Evolutionary conservation across 2,888 invertebrate species (phyloP).

Genomic region (Trichacis sp.): DNA sequence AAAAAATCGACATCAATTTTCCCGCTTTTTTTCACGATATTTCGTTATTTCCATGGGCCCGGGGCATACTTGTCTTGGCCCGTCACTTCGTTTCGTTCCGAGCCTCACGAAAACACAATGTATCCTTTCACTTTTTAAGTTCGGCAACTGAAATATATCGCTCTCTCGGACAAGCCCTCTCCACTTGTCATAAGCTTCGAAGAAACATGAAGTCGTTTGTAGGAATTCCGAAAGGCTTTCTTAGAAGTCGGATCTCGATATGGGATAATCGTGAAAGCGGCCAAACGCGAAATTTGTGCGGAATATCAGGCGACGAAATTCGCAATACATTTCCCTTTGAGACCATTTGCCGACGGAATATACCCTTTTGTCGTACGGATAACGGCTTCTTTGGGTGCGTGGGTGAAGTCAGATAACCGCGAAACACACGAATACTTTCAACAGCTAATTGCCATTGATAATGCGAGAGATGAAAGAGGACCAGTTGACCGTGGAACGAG

Average conservation of each 20-base stretch:
- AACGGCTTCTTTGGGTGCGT: constrained; percentile 50
- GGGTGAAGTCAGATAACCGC: constrained; percentile 47
- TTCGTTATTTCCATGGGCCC: background rate
- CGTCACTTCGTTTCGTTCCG: background rate
- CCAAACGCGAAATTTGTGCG: constrained; percentile 17
- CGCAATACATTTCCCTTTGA: constrained; percentile 42
- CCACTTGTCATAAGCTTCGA: constrained; percentile 47
- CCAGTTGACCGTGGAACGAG: constrained; percentile 13
- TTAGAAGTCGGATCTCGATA: constrained; percentile 52
- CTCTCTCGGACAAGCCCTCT: background rate
- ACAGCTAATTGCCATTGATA: constrained; percentile 55
- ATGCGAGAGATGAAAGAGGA: constrained; percentile 20
- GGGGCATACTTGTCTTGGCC: no score
- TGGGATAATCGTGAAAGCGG: constrained; percentile 44
- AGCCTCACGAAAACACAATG: background rate
- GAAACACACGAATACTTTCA: constrained; percentile 56
- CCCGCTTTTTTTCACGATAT: background rate
- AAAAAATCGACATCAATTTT: no score
- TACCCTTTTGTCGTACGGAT: constrained; percentile 62
- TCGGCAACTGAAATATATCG: background rate
- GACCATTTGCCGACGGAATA: constrained; percentile 56
- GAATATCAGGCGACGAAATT: constrained; percentile 7
- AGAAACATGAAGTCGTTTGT: constrained; percentile 62
- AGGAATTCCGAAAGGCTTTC: constrained; percentile 61
- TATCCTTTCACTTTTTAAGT: background rate